phyloP scores from a whole-genome alignment of 1,140 invertebrate species.

The Zaprionus vittiger region DNA sequence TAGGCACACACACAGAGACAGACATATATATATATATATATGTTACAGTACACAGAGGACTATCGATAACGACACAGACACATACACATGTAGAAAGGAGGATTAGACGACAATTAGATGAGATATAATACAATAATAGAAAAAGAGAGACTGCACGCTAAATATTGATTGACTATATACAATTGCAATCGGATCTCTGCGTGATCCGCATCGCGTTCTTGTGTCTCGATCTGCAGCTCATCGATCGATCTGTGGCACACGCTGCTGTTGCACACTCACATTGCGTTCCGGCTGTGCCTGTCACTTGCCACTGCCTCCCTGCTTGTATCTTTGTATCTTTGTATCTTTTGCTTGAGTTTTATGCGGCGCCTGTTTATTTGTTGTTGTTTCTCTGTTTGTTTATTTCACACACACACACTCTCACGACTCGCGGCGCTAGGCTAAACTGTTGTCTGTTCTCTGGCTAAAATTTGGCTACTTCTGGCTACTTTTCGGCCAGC shows the following conservation, averaged over 20 bases:
- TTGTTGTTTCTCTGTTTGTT: conserved; percentile 26
- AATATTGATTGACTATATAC: conserved; percentile 60
- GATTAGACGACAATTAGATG: neutral
- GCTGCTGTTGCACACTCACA: conserved; percentile 5
- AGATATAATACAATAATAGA: conserved; percentile 30
- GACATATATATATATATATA: conserved; percentile 46
- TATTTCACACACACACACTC: conserved; percentile 36
- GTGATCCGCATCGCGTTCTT: conserved; percentile 64
- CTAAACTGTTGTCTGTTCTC: conserved; percentile 44
- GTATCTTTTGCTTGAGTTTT: conserved; percentile 11
- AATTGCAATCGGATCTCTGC: conserved; percentile 43
- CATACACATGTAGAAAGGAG: conserved; percentile 41
- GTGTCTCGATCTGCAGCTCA: conserved; percentile 39
- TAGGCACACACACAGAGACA: conserved; percentile 40
- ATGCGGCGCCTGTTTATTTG: conserved; percentile 16
- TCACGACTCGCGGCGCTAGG: neutral
- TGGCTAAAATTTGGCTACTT: conserved; percentile 37
- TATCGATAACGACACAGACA: conserved; percentile 11
- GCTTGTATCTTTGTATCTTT: conserved; percentile 17
- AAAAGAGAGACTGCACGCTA: conserved; percentile 42
- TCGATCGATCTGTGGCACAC: conserved; percentile 19
- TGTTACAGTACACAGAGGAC: conserved; percentile 21
- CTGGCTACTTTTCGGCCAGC: conserved; percentile 49
- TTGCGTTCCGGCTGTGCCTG: neutral
- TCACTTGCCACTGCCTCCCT: conserved; percentile 1